Conservation (phyloP, 37 sponge, comb jelly and placozoan genomes). For the Ianthella basta region DNA sequence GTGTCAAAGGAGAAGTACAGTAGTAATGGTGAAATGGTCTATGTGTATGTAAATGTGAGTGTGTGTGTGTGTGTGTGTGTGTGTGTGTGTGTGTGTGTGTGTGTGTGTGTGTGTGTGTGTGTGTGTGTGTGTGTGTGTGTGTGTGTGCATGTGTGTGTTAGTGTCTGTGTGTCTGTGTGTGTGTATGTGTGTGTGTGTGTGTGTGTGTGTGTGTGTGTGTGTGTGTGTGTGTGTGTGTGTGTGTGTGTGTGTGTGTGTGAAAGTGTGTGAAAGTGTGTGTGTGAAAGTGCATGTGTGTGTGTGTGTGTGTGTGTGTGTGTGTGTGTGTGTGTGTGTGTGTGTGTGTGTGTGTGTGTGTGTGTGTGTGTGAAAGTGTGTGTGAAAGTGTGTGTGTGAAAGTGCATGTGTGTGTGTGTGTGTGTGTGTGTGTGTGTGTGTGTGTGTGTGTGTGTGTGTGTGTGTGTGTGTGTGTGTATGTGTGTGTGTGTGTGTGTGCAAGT, state of each 20-base stretch:
- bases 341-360: constrained; percentile 29
- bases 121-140: neutral
- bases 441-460: neutral
- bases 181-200: neutral
- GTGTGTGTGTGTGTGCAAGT: neutral
- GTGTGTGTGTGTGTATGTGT: neutral
- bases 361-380: constrained; percentile 31
- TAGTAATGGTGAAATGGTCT: neutral
- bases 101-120: neutral
- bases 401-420: constrained; percentile 20
- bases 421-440: neutral
- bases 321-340: constrained; percentile 36
- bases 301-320: constrained; percentile 44
- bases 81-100: too few species aligned
- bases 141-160: constrained; percentile 29
- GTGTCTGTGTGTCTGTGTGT: constrained; percentile 16
- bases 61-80: too few species aligned
- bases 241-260: constrained; percentile 11
- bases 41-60: constrained; percentile 6
- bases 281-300: constrained; percentile 50
- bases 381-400: constrained; percentile 4
- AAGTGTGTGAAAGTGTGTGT: constrained; percentile 25
- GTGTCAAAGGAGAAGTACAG: too few species aligned
- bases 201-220: constrained; percentile 25
- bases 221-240: constrained; percentile 26